Base-by-base conservation (phyloP, 92 coral and sea anemone genomes). In the Zoanthus sociatus region DNA sequence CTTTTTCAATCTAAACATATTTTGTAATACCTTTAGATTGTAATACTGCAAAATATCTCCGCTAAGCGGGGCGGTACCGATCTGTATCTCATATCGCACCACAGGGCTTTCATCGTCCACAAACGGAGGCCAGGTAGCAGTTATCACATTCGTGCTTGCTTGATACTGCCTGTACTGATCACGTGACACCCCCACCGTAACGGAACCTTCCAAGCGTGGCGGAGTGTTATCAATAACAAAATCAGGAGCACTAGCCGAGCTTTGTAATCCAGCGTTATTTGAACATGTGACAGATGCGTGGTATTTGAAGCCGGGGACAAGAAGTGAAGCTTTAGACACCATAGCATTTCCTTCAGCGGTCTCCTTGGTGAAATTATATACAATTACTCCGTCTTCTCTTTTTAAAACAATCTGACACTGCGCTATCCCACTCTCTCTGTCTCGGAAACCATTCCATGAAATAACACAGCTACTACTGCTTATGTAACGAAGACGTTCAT, bases 41-140 rank as follows among this genome's bases (percentile, higher is more conserved):
- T 74, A 84, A 51, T 91, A 89, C 26, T 78, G 51, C 2, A 92
- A 84, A 69, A 92, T 78, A 69, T 90, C 91, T 78, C 93, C 95
- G 15, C 69, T 89, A 6, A 86, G 18, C 78, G 93, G 92, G 16
- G 67, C 4, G 11, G 92, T 83, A 9, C 97, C 95, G 9, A 95
- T 76, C 4, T 90, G 94, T 7, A 93, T 11, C 90, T 90, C 84
- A 48, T 95, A 95, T 55, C 61, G 77, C 31, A 88, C 92, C 47
- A 95, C 76, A 15, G 93, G 93, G 77, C 98, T 95, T 71, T 92
- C 97, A 11, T 58, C 76, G 87, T 94, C 98, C 32, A 20, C 55
- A 58, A 95, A 95, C 2, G 93, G 90, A 42, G 88, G 84, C 98
- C 98, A 95, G 9, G 92, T 74, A 11, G 81, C 87, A 21, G 87